Evolutionary conservation across 1,140 invertebrate species (phyloP).

Genomic region (Mactra quadrangularis): DNA sequence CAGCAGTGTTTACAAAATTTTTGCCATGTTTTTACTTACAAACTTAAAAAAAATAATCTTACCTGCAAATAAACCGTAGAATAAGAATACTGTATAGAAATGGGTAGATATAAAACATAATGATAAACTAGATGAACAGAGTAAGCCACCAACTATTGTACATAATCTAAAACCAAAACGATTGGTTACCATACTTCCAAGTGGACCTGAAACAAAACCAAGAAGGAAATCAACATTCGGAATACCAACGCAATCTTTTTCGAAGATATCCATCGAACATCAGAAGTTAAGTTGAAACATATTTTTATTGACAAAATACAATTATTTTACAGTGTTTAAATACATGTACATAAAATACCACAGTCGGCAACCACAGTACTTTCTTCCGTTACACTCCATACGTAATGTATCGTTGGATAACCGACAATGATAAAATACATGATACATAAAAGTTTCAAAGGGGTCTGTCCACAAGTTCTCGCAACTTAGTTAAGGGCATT

Average conservation of each 20-base stretch:
- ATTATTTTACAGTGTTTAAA: no score
- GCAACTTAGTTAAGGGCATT: no score
- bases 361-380: no score
- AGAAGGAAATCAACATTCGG: not conserved
- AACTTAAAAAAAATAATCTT: not conserved
- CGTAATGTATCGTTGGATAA: not conserved
- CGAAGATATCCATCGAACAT: not conserved
- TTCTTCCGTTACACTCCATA: not conserved
- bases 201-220: conserved; percentile 21
- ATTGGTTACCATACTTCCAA: conserved; percentile 38
- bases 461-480: no score
- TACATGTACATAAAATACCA: not conserved
- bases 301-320: no score
- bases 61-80: conserved; percentile 44
- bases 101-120: conserved; percentile 32
- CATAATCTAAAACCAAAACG: conserved; percentile 22
- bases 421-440: no score
- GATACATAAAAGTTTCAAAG: not conserved
- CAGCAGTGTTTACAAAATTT: not conserved
- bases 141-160: conserved; percentile 15
- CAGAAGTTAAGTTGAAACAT: not conserved
- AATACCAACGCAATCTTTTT: not conserved
- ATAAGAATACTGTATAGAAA: conserved; percentile 45
- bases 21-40: not conserved
- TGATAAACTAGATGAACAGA: not conserved